phyloP scores from a whole-genome alignment of 2,888 invertebrate species.

The Drosophila antonietae region DNA sequence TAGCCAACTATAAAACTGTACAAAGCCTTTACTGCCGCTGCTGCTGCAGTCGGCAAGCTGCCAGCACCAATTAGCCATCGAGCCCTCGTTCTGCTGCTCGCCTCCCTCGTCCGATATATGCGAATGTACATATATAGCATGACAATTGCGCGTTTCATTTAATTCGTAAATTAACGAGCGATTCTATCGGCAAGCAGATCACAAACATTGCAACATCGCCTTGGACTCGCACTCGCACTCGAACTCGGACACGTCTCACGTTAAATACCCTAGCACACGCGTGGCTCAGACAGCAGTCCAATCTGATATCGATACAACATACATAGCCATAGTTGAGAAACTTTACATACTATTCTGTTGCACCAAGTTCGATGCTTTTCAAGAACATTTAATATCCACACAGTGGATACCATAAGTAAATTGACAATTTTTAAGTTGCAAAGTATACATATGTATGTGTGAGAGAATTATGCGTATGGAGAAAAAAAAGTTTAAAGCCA shows the following conservation, averaged over 20 bases:
- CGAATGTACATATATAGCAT: conserved; percentile 14
- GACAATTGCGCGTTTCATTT: conserved; percentile 51
- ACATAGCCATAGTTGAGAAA: no score
- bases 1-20: conserved; percentile 23
- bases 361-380: no score
- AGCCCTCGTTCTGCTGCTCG: conserved; percentile 14
- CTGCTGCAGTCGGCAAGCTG: conserved; percentile 37
- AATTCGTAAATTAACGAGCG: conserved; percentile 44
- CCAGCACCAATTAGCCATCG: conserved; percentile 45
- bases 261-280: conserved; percentile 4
- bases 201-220: conserved; percentile 27
- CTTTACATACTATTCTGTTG: no score
- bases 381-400: no score
- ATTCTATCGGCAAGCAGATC: conserved; percentile 40
- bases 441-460: no score
- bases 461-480: no score
- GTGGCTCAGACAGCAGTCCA: not conserved
- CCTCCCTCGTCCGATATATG: not conserved
- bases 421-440: no score
- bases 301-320: no score
- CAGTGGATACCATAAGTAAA: no score
- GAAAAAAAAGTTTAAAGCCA: no score
- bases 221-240: not conserved
- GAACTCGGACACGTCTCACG: not conserved
- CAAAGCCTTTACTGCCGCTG: conserved; percentile 9